Percentiles rank a stretch among this genome's conserved stretches.
These are phyloP conservation scores for Amphilophus citrinellus DNA, from an alignment of 2,113 vertebrate species.

Conservation along the genomic window DNA sequence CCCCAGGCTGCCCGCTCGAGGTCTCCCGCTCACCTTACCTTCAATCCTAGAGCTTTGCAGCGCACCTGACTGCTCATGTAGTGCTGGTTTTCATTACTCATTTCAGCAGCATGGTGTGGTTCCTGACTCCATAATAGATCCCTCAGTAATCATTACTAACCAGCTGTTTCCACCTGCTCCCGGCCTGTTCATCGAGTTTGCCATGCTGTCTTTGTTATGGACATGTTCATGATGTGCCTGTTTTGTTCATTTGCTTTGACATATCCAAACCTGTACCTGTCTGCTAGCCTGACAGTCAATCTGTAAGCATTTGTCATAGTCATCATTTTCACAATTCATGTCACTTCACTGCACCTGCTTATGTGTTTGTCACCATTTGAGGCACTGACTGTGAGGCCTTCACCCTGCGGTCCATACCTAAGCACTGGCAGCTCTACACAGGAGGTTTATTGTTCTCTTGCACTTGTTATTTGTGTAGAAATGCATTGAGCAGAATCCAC, in stretches of 20 bases:
- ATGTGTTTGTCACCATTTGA: not conserved
- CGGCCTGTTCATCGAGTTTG: not conserved
- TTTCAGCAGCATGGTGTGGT: not conserved
- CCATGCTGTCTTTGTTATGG: not conserved
- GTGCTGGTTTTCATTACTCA: constrained; percentile 1
- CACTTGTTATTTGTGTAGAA: not conserved
- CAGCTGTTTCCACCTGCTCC: not conserved
- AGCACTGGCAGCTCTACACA: not conserved
- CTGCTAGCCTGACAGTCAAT: not conserved
- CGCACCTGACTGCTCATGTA: not conserved
- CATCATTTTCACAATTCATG: constrained; percentile 8
- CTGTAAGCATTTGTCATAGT: constrained; percentile 10
- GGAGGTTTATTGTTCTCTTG: not conserved
- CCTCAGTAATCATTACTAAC: constrained; percentile 8
- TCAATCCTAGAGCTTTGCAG: not conserved
- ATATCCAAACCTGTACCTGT: not conserved
- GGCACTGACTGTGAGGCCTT: not conserved
- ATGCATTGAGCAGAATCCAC: not conserved
- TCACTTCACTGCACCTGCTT: constrained; percentile 4
- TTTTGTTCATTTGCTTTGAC: not conserved
- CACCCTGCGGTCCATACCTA: not conserved
- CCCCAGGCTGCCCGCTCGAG: not conserved
- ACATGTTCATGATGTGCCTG: not conserved
- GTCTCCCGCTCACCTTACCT: not conserved
- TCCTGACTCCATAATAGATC: not conserved